These are phyloP conservation scores for Microplitis manilae DNA, from an alignment of 2,888 invertebrate species.

Conservation along the genomic window DNA sequence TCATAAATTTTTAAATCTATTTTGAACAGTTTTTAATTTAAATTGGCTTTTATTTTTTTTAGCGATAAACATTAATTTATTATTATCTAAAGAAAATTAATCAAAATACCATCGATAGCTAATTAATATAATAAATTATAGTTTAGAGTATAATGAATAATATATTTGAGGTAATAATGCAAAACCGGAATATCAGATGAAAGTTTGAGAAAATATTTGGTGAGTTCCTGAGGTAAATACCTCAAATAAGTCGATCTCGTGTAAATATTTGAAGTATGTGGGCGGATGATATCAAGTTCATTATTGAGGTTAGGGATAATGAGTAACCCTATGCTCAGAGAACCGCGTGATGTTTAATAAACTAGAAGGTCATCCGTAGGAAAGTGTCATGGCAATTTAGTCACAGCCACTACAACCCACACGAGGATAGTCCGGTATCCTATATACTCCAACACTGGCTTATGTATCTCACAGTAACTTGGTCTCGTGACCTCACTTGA, in stretches of 20 bases:
- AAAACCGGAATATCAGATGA: not conserved
- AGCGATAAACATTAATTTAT: too few relatives aligned
- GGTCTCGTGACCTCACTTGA: not conserved
- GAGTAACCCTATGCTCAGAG: not conserved
- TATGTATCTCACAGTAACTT: not conserved
- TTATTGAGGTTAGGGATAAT: conserved; percentile 28
- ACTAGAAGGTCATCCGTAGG: not conserved
- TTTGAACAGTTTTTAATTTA: too few relatives aligned
- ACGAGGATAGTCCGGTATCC: not conserved
- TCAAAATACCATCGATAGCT: not conserved
- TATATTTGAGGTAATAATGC: conserved; percentile 26
- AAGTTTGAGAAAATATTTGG: conserved; percentile 20
- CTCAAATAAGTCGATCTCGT: conserved; percentile 28
- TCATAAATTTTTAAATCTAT: too few relatives aligned
- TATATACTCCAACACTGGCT: not conserved
- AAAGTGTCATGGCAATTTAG: not conserved
- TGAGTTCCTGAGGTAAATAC: conserved; percentile 36
- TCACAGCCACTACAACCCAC: not conserved
- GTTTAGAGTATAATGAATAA: not conserved
- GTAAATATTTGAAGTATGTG: conserved; percentile 22
- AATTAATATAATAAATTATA: not conserved
- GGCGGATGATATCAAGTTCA: conserved; percentile 31
- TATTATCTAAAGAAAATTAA: not conserved
- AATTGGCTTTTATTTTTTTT: too few relatives aligned
- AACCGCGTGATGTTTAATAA: conserved; percentile 4